Conservation (phyloP, 1,140 invertebrate species). For the Drosophila lacteicornis region DNA sequence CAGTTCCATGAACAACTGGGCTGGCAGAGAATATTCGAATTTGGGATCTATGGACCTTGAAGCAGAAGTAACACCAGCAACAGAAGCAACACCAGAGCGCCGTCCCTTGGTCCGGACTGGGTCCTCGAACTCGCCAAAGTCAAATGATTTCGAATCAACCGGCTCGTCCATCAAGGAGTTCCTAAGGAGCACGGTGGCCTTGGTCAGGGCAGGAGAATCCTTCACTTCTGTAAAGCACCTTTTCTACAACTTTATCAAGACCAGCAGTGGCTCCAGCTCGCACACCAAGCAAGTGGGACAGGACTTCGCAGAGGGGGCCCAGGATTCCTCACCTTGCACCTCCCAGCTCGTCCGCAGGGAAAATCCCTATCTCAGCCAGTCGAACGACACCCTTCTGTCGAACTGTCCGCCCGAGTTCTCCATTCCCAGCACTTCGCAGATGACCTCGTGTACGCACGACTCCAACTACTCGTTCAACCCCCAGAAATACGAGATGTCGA, state of each 20-base stretch:
- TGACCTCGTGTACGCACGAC: background rate
- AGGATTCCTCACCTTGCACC: background rate
- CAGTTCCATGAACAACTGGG: background rate
- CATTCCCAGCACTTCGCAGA: constrained; percentile 9
- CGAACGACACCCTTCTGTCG: constrained; percentile 14
- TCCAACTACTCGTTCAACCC: background rate
- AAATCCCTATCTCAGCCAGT: constrained; percentile 13
- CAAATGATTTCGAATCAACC: background rate
- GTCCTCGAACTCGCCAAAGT: background rate
- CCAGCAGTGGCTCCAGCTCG: background rate
- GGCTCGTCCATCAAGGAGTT: constrained; percentile 19
- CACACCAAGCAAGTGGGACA: background rate
- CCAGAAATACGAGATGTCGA: constrained; percentile 4
- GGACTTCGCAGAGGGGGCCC: background rate
- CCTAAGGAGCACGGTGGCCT: constrained; percentile 13
- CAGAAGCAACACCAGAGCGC: no score
- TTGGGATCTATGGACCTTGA: no score
- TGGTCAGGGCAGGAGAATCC: constrained; percentile 24
- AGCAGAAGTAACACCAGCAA: no score
- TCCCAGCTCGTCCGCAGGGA: background rate
- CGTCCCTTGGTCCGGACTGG: background rate
- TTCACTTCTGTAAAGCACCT: constrained; percentile 21
- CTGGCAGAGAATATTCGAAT: no score
- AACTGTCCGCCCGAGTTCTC: background rate
- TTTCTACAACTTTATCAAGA: constrained; percentile 30